A percentile compares a stretch with the other conserved stretches of the same genome.
Conservation (phyloP, 2,797 vertebrate species). For the Crocidura indochinensis region DNA sequence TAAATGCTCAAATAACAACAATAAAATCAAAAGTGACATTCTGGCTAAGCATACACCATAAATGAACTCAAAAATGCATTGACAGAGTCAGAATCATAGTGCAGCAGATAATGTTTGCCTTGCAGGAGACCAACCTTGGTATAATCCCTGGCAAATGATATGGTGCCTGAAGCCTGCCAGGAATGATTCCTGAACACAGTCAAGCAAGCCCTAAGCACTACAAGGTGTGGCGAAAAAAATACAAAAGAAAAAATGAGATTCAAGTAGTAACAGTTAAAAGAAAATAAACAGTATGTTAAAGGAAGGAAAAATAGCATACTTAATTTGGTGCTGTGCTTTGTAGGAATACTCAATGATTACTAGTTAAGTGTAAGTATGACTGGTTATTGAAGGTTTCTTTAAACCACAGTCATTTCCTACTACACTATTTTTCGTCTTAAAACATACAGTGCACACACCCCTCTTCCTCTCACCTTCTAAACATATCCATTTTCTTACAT, state of each 20-base stretch:
- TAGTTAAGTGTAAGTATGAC: background rate
- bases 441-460: background rate
- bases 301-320: constrained; percentile 37
- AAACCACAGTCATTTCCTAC: constrained; percentile 23
- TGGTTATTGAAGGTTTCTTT: constrained; percentile 37
- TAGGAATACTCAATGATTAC: background rate
- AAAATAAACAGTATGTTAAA: constrained; percentile 44
- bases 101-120: too few relatives aligned
- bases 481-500: background rate
- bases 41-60: constrained; percentile 43
- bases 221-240: too few relatives aligned
- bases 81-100: too few relatives aligned
- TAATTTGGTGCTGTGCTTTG: constrained; percentile 31
- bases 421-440: constrained; percentile 50
- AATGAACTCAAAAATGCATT: constrained; percentile 22
- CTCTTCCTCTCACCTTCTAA: background rate
- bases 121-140: too few relatives aligned
- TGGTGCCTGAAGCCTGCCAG: too few relatives aligned
- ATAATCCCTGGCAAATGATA: too few relatives aligned
- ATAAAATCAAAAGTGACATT: constrained; percentile 57
- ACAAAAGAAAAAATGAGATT: background rate
- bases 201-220: too few relatives aligned
- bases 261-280: constrained; percentile 48
- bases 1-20: constrained; percentile 24
- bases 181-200: too few relatives aligned